phyloP scores from a whole-genome alignment of 2,888 invertebrate genomes.

The Pollenia griseotomentosa region DNA sequence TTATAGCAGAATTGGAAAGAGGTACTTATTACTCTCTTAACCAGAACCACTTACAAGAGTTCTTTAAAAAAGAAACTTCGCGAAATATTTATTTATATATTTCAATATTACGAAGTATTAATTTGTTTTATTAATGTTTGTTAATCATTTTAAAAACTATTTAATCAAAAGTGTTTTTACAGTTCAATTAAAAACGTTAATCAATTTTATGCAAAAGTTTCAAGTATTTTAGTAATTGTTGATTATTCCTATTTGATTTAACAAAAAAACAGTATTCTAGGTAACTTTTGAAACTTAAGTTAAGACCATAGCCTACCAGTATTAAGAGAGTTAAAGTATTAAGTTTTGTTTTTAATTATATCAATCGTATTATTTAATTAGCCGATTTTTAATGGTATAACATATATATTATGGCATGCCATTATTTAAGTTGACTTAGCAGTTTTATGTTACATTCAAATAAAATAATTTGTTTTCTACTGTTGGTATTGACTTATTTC shows the following conservation, averaged over 20 bases:
- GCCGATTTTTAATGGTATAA: slow-evolving; percentile 19
- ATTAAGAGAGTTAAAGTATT: slow-evolving; percentile 5
- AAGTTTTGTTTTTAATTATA: not conserved
- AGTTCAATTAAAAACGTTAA: slow-evolving; percentile 36
- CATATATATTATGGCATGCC: slow-evolving; percentile 60
- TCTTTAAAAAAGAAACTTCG: slow-evolving; percentile 9
- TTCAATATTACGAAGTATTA: slow-evolving; percentile 34
- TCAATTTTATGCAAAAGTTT: slow-evolving; percentile 21
- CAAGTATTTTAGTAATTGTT: slow-evolving; percentile 43
- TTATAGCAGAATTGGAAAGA: slow-evolving; percentile 83
- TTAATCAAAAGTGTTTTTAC: slow-evolving; percentile 5
- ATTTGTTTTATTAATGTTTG: slow-evolving; percentile 60
- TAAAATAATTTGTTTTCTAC: not conserved
- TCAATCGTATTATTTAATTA: not conserved
- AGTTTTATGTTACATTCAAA: slow-evolving; percentile 22
- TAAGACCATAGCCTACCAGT: slow-evolving; percentile 64
- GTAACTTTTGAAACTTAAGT: slow-evolving; percentile 22
- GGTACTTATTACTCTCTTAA: slow-evolving; percentile 78
- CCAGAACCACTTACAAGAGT: slow-evolving; percentile 44
- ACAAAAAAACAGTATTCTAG: slow-evolving; percentile 4
- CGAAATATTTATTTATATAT: slow-evolving; percentile 40
- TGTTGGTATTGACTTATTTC: slow-evolving; percentile 13
- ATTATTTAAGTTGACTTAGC: slow-evolving; percentile 45
- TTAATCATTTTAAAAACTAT: slow-evolving; percentile 59
- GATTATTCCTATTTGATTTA: slow-evolving; percentile 2